These are phyloP conservation scores for Alauda arvensis DNA, from an alignment of 2,797 vertebrate genomes.

Conservation along the genomic window DNA sequence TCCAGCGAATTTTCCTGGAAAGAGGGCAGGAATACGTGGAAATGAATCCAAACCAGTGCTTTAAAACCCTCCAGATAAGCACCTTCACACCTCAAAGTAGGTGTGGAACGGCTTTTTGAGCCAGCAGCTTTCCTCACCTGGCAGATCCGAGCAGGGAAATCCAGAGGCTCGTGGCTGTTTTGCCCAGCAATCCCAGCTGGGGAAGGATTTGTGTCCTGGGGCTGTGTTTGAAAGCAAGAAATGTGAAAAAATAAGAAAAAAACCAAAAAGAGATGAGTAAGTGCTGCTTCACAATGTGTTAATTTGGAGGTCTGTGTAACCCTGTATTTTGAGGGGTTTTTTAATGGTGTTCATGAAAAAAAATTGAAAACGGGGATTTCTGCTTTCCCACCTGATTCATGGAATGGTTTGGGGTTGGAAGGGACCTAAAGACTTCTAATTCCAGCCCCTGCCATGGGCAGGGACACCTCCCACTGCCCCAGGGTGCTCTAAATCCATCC, in stretches of 20 bases:
- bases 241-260: not conserved
- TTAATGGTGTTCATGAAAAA: not conserved
- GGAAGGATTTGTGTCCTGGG: not conserved
- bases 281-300: not conserved
- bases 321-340: not conserved
- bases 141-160: not conserved
- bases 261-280: not conserved
- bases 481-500: fast-evolving
- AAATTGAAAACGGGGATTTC: not conserved
- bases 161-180: not conserved
- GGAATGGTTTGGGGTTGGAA: not conserved
- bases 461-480: fast-evolving
- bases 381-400: not conserved
- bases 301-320: not conserved
- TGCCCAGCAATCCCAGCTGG: not conserved
- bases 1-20: conserved; percentile 40
- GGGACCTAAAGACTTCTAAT: not conserved
- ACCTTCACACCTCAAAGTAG: not conserved
- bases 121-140: not conserved
- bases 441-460: not conserved
- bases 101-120: not conserved
- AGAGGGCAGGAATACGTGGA: not conserved
- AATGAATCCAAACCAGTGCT: not conserved
- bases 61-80: not conserved
- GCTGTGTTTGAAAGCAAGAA: not conserved